Conservation (phyloP, 1,140 invertebrate species). For the Glomeris maerens region DNA sequence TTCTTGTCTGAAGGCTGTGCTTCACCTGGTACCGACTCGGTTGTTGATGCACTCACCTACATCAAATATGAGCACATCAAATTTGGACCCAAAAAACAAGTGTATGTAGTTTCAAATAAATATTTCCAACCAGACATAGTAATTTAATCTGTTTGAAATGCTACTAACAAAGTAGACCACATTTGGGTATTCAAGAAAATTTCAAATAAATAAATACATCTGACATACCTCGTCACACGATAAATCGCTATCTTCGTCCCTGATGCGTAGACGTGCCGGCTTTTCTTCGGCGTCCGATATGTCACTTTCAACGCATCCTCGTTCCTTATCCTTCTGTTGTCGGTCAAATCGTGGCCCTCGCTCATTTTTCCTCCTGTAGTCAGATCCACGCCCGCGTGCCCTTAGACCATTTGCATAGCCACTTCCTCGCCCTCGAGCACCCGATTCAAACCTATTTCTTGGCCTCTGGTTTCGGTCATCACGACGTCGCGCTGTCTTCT, state of each 20-base stretch:
- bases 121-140: too few species aligned
- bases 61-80: too few species aligned
- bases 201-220: too few species aligned
- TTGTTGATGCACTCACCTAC: slow-evolving; percentile 23
- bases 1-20: slow-evolving; percentile 14
- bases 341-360: slow-evolving; percentile 21
- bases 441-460: slow-evolving; percentile 21
- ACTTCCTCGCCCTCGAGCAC: slow-evolving; percentile 11
- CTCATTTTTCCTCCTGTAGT: slow-evolving; percentile 15
- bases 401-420: background rate
- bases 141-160: too few species aligned
- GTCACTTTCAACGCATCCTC: slow-evolving; percentile 19
- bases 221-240: slow-evolving; percentile 29
- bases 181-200: too few species aligned
- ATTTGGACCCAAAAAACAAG: too few species aligned
- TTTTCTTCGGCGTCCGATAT: slow-evolving; percentile 22
- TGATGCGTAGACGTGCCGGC: slow-evolving; percentile 20
- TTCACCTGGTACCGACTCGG: slow-evolving; percentile 18
- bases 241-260: slow-evolving; percentile 29
- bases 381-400: slow-evolving; percentile 15
- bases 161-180: too few species aligned
- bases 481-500: slow-evolving; percentile 19
- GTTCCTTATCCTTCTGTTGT: slow-evolving; percentile 13
- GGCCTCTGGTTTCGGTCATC: slow-evolving; percentile 22
- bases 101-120: too few species aligned